These are phyloP conservation scores for Aradus depressus DNA, from an alignment of 2,888 invertebrate genomes.

Conservation along the genomic window DNA sequence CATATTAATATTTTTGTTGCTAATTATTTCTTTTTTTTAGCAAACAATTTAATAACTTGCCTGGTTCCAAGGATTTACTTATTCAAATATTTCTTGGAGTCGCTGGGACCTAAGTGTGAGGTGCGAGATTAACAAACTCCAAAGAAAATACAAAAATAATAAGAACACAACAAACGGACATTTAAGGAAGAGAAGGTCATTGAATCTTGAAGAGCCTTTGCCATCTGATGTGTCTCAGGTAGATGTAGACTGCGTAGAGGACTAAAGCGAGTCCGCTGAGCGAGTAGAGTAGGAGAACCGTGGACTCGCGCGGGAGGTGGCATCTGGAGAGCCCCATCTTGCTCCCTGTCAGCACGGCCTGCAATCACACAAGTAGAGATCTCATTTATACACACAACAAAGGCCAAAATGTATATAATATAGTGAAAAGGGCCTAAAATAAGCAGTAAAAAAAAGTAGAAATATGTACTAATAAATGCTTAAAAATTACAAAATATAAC, in stretches of 20 bases:
- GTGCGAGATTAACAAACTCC: no score
- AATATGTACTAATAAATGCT: no score
- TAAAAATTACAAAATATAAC: neutral
- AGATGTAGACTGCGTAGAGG: conserved; percentile 19
- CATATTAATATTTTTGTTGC: no score
- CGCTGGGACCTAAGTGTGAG: no score
- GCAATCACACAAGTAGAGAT: conserved; percentile 35
- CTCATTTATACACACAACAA: conserved; percentile 10
- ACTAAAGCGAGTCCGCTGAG: conserved; percentile 37
- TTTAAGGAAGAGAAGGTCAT: no score
- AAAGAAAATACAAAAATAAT: no score
- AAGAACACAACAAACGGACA: no score
- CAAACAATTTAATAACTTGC: no score
- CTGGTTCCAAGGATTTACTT: no score
- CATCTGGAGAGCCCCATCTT: conserved; percentile 67
- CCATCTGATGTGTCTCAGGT: conserved; percentile 22
- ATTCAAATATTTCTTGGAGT: no score
- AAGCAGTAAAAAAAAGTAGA: conserved; percentile 1
- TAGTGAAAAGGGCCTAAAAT: neutral
- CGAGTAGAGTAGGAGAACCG: conserved; percentile 54
- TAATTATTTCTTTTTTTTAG: no score
- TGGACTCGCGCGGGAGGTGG: conserved; percentile 66
- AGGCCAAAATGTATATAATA: neutral
- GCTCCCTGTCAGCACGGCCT: conserved; percentile 65
- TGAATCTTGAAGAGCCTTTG: conserved; percentile 26